Conservation (phyloP, 2,888 invertebrate genomes). For the Cyclophora punctaria region DNA sequence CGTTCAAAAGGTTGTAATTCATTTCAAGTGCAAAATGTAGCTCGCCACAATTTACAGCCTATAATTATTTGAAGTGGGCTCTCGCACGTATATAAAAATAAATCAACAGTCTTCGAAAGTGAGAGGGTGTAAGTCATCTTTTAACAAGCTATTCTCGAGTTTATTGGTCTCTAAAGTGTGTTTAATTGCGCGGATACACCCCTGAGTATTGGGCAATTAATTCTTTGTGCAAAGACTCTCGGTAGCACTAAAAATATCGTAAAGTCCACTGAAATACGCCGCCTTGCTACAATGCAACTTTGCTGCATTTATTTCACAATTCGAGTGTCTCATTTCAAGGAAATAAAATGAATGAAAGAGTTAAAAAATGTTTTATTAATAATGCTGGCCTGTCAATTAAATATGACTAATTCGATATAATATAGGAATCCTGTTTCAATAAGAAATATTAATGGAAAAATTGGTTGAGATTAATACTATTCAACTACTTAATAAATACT, state of each 20-base stretch:
- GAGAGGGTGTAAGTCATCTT: constrained; percentile 33
- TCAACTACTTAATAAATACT: constrained; percentile 44
- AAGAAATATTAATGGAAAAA: constrained; percentile 34
- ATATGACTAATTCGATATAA: constrained; percentile 41
- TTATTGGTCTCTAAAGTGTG: constrained; percentile 46
- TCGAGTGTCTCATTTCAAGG: too few relatives aligned
- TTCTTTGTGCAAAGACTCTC: constrained; percentile 29
- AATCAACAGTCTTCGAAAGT: constrained; percentile 21
- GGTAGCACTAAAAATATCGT: constrained; percentile 29
- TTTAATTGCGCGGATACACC: constrained; percentile 49
- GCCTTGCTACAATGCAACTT: constrained; percentile 14
- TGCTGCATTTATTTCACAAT: neutral
- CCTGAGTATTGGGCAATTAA: constrained; percentile 40
- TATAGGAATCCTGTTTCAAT: constrained; percentile 43
- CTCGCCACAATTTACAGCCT: too few relatives aligned
- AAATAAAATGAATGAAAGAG: constrained; percentile 11
- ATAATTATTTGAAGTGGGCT: neutral
- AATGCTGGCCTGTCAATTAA: constrained; percentile 38
- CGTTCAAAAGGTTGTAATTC: too few relatives aligned
- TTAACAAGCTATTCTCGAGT: constrained; percentile 47
- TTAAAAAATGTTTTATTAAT: constrained; percentile 45
- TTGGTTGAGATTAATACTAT: constrained; percentile 14
- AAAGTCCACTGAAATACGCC: constrained; percentile 22
- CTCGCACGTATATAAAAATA: constrained; percentile 14
- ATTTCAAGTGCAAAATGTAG: too few relatives aligned